Percentiles rank a stretch among this genome's conserved stretches.
phyloP scores from a whole-genome alignment of 2,797 vertebrate species.

The Cuniculus paca region DNA sequence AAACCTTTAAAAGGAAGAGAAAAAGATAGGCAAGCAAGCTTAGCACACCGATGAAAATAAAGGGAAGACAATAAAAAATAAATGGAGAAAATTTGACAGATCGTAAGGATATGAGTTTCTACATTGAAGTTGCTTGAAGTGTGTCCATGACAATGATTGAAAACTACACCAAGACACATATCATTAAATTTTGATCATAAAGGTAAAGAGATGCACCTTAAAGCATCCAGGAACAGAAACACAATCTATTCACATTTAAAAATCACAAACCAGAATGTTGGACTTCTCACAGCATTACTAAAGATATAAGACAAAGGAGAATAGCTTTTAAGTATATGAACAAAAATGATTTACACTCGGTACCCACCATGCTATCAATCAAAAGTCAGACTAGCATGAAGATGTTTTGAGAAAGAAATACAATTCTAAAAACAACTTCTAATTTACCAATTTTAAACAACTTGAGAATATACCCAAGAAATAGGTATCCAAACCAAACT shows the following conservation, averaged over 20 bases:
- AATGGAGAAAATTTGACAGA: not conserved
- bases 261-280: not conserved
- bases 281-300: not conserved
- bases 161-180: not conserved
- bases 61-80: not conserved
- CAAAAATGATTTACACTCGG: not conserved
- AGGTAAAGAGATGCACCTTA: not conserved
- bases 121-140: not conserved
- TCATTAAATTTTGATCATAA: conserved; percentile 1
- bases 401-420: not conserved
- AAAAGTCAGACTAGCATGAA: not conserved
- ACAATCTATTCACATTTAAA: not conserved
- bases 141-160: not conserved
- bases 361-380: not conserved
- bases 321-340: not conserved
- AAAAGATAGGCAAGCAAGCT: not conserved
- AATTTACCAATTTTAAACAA: not conserved
- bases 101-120: not conserved
- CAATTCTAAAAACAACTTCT: not conserved
- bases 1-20: not conserved
- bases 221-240: not conserved
- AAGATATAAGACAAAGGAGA: not conserved
- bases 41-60: not conserved
- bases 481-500: not conserved
- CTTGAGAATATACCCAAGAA: not conserved